A percentile compares a stretch with the other conserved stretches of the same genome.
These are phyloP conservation scores for Macaria liturata DNA, from an alignment of 2,888 invertebrate genomes.

Conservation along the genomic window DNA sequence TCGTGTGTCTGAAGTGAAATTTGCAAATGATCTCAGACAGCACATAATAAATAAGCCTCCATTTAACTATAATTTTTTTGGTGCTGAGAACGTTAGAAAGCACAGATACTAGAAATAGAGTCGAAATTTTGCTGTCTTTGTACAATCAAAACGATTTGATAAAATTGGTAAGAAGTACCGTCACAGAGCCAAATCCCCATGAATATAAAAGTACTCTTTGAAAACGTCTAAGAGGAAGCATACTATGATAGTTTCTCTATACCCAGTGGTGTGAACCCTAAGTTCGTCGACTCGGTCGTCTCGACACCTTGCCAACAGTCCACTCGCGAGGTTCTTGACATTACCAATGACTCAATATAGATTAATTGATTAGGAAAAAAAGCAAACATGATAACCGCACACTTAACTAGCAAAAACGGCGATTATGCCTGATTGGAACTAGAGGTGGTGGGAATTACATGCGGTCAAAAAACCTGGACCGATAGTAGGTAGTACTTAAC, in stretches of 20 bases:
- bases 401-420: slow-evolving; percentile 50
- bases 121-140: too few relatives aligned
- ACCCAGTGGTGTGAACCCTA: slow-evolving; percentile 10
- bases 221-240: neutral
- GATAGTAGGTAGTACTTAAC: too few relatives aligned
- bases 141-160: too few relatives aligned
- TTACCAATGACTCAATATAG: slow-evolving; percentile 33
- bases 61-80: too few relatives aligned
- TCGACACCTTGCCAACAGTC: slow-evolving; percentile 29
- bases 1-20: too few relatives aligned
- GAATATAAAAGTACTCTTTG: neutral
- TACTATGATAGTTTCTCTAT: neutral
- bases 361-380: slow-evolving; percentile 37
- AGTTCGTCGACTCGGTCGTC: slow-evolving; percentile 31
- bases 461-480: too few relatives aligned
- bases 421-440: slow-evolving; percentile 29
- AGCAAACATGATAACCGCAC: slow-evolving; percentile 32
- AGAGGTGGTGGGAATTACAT: too few relatives aligned
- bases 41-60: too few relatives aligned
- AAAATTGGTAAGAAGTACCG: too few relatives aligned
- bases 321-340: slow-evolving; percentile 35
- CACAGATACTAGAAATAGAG: too few relatives aligned
- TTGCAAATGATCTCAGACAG: too few relatives aligned
- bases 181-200: neutral
- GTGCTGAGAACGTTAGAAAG: too few relatives aligned